Evolutionary conservation across 2,888 invertebrate species (phyloP), one percentile per base, ranked within the genome.

Genomic region (Chalcis sispes): DNA sequence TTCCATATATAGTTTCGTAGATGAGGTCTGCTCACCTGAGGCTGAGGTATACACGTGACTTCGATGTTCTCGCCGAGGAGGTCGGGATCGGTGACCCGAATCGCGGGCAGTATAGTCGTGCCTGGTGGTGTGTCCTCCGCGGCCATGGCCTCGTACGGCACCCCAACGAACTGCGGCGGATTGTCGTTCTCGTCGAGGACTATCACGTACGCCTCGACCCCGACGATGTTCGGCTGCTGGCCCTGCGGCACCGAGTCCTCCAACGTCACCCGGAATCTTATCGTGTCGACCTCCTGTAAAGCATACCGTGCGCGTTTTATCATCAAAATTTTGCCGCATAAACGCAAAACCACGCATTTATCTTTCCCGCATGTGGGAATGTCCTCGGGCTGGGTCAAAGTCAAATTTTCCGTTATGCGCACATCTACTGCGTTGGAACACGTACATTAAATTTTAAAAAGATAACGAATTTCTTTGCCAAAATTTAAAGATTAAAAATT

Each of bases 121-220:
- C 94, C 95, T 2, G 94, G 88, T 15, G 90, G 88, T 0, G 95
- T 92, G 85, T 96, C 94, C 90, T 96, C 96, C 52, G 92, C 91
- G 7, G 96, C 94, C 80, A 92, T 91, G 2, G 94, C 92, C 88
- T 95, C 95, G 88, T 96, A 96, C 0, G 96, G 95, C 79, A 93
- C 92, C 93, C 96, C 89, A 1, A 90, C 90, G 78, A 86, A 85
- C 78, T 81, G 91, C 7, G 97, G 96, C 40, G 95, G 91, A 88
- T 96, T 96, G 85, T 97, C 97, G 86, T 97, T 97, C 83, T 95
- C 95, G 85, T 97, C 97, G 10, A 95, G 89, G 18, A 97, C 93
- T 77, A 96, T 96, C 77, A 96, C 94, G 36, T 94, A 94, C 56
- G 96, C 93, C 2, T 95, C 93, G 8, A 94, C 93, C 81, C 93